Evolutionary conservation across 2,797 vertebrate genomes (phyloP), one percentile per base, ranked within the genome.

Genomic region (Fundulus diaphanus): DNA sequence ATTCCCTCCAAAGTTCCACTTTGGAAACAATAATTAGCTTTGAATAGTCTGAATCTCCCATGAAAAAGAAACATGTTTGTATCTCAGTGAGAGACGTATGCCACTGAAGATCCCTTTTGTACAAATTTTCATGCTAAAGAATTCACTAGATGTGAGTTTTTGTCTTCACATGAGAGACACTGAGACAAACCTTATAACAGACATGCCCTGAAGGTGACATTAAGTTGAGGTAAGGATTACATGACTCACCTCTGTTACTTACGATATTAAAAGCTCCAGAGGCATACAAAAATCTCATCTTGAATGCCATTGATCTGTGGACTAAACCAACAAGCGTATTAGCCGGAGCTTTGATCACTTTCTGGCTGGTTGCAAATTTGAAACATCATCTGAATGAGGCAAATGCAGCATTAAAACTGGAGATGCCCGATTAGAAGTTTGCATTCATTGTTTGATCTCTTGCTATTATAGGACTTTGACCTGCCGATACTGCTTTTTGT

Each of bases 1-100:
- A 85, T 75, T 68, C 56, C 70, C 76, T 54, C n/a, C 65, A 83
- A 74, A 33, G 46, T 48, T 80, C 51, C 44, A 42, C 24, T 48
- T 54, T 69, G 35, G 40, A 70, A 69, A 66, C 46, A 46, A 68
- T 63, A 22, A 46, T 51, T 44, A 0, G 11, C 12, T 63, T 63
- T 63, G 24, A 37, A 63, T 24, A 24, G 37, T 35, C 3, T 4
- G 2, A 37, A 24, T 63, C 22, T 37, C 20, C 35, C 33, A 63
- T n/a, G 35, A 63, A 11, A 37, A 13, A 9, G 20, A 3, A 40
- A 37, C 22, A 24, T 40, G 49, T 51, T 1, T 22, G 22, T 22
- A 35, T 61, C 20, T 61, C 22, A 33, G 22, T 61, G 33, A 65
- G 22, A 65, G 35, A 37, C 35, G 40, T 40, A 40, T 31, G 12